phyloP scores from a whole-genome alignment of 2,797 vertebrate species.

The Gadopsis marmoratus region DNA sequence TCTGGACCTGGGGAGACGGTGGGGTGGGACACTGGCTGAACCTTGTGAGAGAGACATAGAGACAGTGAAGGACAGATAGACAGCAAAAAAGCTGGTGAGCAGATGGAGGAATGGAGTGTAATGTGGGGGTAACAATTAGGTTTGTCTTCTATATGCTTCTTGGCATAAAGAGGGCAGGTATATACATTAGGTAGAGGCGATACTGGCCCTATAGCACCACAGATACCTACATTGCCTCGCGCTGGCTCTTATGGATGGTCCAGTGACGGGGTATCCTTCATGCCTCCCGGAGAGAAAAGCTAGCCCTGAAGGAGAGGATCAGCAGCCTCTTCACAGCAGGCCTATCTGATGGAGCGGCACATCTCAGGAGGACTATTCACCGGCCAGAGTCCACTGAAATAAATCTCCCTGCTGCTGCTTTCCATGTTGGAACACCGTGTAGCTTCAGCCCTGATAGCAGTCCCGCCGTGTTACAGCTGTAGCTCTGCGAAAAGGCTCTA shows the following conservation, averaged over 20 bases:
- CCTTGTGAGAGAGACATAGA: conserved; percentile 47
- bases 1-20: conserved; percentile 68
- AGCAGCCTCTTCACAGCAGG: conserved; percentile 72
- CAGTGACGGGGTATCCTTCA: conserved; percentile 76
- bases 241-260: conserved; percentile 77
- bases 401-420: conserved; percentile 69
- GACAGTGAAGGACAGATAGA: conserved; percentile 45
- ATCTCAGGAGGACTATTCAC: conserved; percentile 66
- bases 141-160: conserved; percentile 50
- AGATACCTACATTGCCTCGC: conserved; percentile 61
- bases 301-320: conserved; percentile 75
- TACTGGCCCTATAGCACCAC: conserved; percentile 37
- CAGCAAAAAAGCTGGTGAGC: conserved; percentile 21
- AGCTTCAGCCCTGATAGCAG: conserved; percentile 62
- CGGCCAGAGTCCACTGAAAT: conserved; percentile 58
- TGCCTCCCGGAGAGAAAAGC: conserved; percentile 71
- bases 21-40: conserved; percentile 64
- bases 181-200: conserved; percentile 63
- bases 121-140: conserved; percentile 49
- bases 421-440: conserved; percentile 69
- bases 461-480: conserved; percentile 31
- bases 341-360: conserved; percentile 75
- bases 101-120: conserved; percentile 40
- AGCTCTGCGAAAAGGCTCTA: background rate
- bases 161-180: conserved; percentile 74